Evolutionary conservation across 2,888 invertebrate genomes (phyloP), one percentile per base, ranked within the genome.

Genomic region (Diadegma fenestrale): DNA sequence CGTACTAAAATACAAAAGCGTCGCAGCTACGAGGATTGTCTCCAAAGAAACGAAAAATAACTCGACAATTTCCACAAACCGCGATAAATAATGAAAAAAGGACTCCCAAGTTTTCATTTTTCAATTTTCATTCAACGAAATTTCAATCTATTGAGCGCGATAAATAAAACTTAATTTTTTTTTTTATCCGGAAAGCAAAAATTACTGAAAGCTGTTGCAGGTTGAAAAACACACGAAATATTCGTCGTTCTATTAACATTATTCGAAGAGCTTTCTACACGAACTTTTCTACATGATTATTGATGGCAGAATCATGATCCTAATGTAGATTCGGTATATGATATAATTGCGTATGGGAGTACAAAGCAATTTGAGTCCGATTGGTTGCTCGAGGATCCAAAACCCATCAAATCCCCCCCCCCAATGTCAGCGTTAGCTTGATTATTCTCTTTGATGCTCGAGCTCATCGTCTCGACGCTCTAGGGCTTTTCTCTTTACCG

Each of bases 401-500:
- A 51, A 63, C 63, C 64, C 63, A 61, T 71, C 26, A 22, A 61
- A 77, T 75, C 80, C n/a, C 58, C 54, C 33, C 45, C 37, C 37
- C 51, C 58, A 22, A 51, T 43, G 68, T 43, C 76, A 78, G 69
- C 45, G 66, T 82, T 73, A 45, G 51, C 51, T 66, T 45, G 72
- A 76, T 83, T 72, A 77, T 86, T 80, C 61, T 58, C 77, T 85
- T 82, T 82, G 71, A 58, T 30, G 58, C 68, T 66, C 54, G 30
- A 48, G 71, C 66, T 75, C 66, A 66, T 64, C 51, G 66, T 72
- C 68, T 19, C 61, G 48, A 48, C 48, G 78, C 75, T 79, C 54
- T 61, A n/a, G 41, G 61, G 45, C 30, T 48, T 22, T 22, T 82
- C 64, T 58, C 37, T 61, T 71, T 37, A 45, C 22, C 61, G 10